phyloP scores from a whole-genome alignment of 2,888 invertebrate genomes.

The Venustoraphidia nigricollis region DNA sequence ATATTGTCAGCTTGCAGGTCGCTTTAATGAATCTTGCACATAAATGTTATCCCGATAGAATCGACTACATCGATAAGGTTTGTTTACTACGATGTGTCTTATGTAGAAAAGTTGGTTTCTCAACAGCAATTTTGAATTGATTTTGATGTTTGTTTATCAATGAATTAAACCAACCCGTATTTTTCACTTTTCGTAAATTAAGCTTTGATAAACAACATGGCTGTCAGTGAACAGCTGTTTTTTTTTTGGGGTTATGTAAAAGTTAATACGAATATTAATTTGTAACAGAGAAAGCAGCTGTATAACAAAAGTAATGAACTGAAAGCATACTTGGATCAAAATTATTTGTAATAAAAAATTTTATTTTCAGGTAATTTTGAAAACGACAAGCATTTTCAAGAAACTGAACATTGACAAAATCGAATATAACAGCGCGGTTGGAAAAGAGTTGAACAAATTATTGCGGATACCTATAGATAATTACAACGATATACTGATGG shows the following conservation, averaged over 20 bases:
- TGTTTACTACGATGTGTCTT: constrained; percentile 40
- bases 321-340: no score
- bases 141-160: no score
- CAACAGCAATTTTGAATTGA: no score
- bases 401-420: constrained; percentile 71
- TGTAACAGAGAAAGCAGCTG: no score
- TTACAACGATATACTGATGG: constrained; percentile 80
- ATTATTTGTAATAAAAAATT: no score
- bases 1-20: constrained; percentile 89
- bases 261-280: constrained; percentile 17
- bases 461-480: constrained; percentile 90
- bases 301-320: no score
- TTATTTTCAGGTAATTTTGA: no score
- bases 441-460: constrained; percentile 83
- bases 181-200: no score
- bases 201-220: neutral
- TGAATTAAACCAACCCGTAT: no score
- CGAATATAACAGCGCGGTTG: constrained; percentile 67
- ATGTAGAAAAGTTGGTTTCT: no score
- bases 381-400: constrained; percentile 47
- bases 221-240: neutral
- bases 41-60: constrained; percentile 88
- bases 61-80: constrained; percentile 93
- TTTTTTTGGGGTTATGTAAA: neutral
- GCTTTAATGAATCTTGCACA: constrained; percentile 88